These are phyloP conservation scores for Nannobrachium achirus DNA, from an alignment of 2,113 vertebrate species.

Conservation along the genomic window DNA sequence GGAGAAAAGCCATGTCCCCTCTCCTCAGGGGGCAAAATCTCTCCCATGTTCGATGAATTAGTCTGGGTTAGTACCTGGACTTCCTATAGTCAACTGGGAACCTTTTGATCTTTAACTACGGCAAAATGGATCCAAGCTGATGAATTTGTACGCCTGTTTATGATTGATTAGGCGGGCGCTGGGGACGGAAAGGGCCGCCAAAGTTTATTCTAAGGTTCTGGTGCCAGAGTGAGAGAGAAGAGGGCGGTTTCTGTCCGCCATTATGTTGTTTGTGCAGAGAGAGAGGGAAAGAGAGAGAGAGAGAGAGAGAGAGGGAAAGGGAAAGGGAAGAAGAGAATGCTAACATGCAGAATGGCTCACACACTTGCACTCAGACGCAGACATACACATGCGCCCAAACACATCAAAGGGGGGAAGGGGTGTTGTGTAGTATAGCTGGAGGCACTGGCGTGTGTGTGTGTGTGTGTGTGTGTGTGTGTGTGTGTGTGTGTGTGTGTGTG, in stretches of 20 bases:
- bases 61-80: slow-evolving; percentile 84
- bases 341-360: not conserved
- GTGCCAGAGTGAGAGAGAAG: slow-evolving; percentile 9
- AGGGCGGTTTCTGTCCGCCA: slow-evolving; percentile 23
- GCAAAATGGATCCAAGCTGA: slow-evolving; percentile 79
- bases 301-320: not conserved
- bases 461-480: not conserved
- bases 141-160: slow-evolving; percentile 74
- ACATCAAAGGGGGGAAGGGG: not conserved
- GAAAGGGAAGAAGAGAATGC: slow-evolving; percentile 13
- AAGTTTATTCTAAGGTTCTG: slow-evolving; percentile 55
- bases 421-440: not conserved
- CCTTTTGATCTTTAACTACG: slow-evolving; percentile 79
- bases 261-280: slow-evolving; percentile 12
- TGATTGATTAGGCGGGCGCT: slow-evolving; percentile 73
- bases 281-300: not conserved
- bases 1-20: slow-evolving; percentile 74
- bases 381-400: not conserved
- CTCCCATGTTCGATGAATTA: slow-evolving; percentile 91
- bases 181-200: slow-evolving; percentile 69
- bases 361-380: not conserved
- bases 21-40: slow-evolving; percentile 74
- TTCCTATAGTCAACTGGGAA: slow-evolving; percentile 81
- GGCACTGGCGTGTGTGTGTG: not conserved
- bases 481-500: not conserved